Base-by-base conservation (phyloP, 92 coral and sea anemone species). In the Heliopora coerulea region DNA sequence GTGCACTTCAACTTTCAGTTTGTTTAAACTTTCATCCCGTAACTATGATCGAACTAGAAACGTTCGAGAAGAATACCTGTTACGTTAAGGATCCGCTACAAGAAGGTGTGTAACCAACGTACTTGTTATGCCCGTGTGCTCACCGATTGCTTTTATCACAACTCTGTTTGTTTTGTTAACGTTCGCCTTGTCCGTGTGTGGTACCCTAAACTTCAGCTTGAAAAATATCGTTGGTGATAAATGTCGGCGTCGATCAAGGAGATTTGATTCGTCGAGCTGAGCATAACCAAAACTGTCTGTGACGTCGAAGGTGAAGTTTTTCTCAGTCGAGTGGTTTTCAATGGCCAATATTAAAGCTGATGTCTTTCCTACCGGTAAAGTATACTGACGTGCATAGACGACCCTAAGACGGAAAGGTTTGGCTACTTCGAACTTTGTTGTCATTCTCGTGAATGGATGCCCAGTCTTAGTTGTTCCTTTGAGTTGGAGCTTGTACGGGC, bases 401-500 rank as follows among this genome's bases (percentile, higher is more conserved):
- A 78, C 88, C 20, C 96, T 83, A 17, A 91, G 78, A 20, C 85
- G 75, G 31, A 79, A 77, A 5, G 73, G 69, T 63, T 88, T 76
- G 10, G 97, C 91, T 58, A 79, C 78, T 29, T 89, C 86, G n/a
- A 54, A 27, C 3, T 64, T 66, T 39, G 30, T 31, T 27, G 65
- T 37, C 6, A 54, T 32, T 20, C 73, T 33, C 23, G 37, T 61
- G 34, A 39, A 62, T 39, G 5, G 28, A 23, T 41, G 14, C 42
- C 84, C 84, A 13, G 76, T 62, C 33, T 62, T 88, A 14, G 97
- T 91, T 23, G 31, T 80, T 24, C 97, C 97, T 13, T 33, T 75
- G 32, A 91, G 78, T 57, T 85, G 81, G 0, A 91, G 84, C 49
- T 88, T 84, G 72, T 86, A 91, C 40, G 85, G 75, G 20, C 57